A percentile compares a stretch with the other conserved stretches of the same genome.
Conservation (phyloP, 2,888 invertebrate species). For the Leptopilina syphax region DNA sequence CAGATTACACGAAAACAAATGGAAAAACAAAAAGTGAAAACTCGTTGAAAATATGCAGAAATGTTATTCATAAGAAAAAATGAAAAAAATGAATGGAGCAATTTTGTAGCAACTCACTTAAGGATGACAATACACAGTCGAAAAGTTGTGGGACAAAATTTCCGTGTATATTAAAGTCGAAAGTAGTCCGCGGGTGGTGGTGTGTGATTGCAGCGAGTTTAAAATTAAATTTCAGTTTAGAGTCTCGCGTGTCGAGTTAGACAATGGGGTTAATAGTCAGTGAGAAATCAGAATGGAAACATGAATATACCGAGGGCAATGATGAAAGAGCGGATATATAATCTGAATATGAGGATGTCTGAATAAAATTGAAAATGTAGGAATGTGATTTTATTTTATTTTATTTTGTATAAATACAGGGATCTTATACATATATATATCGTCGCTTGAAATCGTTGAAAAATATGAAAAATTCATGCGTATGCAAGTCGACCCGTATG, state of each 20-base stretch:
- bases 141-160: background rate
- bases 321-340: constrained; percentile 9
- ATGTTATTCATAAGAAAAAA: too few species aligned
- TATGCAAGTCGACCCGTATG: constrained; percentile 33
- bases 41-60: too few species aligned
- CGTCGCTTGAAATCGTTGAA: constrained; percentile 9
- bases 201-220: background rate
- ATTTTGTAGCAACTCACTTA: too few species aligned
- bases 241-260: constrained; percentile 16
- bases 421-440: constrained; percentile 4
- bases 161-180: background rate
- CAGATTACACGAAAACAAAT: too few species aligned
- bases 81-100: too few species aligned
- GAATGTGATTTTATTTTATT: too few species aligned
- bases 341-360: background rate
- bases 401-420: constrained; percentile 18
- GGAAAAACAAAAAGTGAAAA: too few species aligned
- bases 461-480: constrained; percentile 44
- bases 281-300: background rate
- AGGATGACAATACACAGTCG: too few species aligned
- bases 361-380: constrained; percentile 34
- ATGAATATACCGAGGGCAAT: background rate
- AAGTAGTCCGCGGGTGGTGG: constrained; percentile 3
- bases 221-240: constrained; percentile 13
- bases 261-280: constrained; percentile 15